phyloP scores from a whole-genome alignment of 2,797 vertebrate genomes.

The Anisognathus igniventris region DNA sequence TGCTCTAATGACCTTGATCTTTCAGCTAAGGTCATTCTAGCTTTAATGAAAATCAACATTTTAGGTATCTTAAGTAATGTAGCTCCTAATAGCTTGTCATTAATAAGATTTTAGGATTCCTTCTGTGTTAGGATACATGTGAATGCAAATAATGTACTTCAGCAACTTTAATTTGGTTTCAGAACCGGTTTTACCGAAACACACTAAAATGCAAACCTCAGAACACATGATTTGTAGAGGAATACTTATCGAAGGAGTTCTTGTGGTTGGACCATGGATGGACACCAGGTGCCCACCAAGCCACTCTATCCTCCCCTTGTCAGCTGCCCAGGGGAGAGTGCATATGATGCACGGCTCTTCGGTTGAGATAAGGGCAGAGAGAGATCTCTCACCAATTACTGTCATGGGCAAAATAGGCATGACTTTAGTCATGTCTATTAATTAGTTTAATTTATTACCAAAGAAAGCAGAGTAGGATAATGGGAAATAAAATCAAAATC shows the following conservation, averaged over 20 bases:
- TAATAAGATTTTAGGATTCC: neutral
- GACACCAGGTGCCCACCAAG: neutral
- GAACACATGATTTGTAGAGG: neutral
- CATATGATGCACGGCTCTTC: accelerated
- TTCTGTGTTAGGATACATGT: neutral
- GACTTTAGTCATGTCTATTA: too few relatives aligned
- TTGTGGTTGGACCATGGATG: neutral
- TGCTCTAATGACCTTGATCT: neutral
- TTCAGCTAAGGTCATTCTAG: neutral
- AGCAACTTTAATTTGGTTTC: neutral
- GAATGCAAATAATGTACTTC: neutral
- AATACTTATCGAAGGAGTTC: neutral
- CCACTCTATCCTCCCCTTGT: neutral
- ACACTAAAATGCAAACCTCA: neutral
- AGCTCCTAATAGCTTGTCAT: neutral
- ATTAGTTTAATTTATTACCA: neutral
- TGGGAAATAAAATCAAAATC: neutral
- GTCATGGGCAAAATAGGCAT: neutral
- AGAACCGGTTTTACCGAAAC: neutral
- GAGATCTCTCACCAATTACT: neutral
- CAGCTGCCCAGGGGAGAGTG: neutral
- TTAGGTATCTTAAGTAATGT: neutral
- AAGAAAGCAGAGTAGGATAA: neutral
- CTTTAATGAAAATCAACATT: neutral
- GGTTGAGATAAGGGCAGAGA: neutral